phyloP scores from a whole-genome alignment of 2,888 invertebrate species.

The Cantharis rufa region DNA sequence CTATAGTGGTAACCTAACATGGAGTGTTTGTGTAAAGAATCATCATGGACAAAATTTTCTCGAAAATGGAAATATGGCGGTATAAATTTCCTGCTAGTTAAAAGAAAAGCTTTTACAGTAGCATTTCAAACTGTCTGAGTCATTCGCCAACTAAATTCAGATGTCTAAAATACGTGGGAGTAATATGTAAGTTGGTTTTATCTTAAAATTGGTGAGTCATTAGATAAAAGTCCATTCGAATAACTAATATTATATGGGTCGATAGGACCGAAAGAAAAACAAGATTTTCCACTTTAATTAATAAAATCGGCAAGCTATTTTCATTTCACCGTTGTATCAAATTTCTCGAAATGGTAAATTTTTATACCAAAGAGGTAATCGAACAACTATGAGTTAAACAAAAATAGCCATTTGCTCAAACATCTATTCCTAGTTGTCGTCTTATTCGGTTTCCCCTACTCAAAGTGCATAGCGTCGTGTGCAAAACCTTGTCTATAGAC shows the following conservation, averaged over 20 bases:
- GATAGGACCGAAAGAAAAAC: neutral
- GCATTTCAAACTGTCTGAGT: neutral
- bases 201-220: neutral
- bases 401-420: constrained; percentile 61
- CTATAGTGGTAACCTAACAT: neutral
- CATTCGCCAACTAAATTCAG: neutral
- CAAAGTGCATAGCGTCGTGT: constrained; percentile 59
- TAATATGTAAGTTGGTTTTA: neutral
- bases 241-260: neutral
- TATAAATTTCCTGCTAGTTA: neutral
- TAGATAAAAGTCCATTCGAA: neutral
- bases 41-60: neutral
- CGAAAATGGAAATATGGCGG: neutral
- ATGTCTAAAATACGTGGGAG: neutral
- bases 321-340: neutral
- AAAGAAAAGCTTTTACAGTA: neutral
- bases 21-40: neutral
- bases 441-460: constrained; percentile 34
- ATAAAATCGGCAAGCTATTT: neutral
- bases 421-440: constrained; percentile 55
- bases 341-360: constrained; percentile 54
- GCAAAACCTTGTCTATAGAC: constrained; percentile 64
- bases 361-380: constrained; percentile 53
- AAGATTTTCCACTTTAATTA: neutral
- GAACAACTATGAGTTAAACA: constrained; percentile 55